Evolutionary conservation across 2,888 invertebrate species (phyloP), one percentile per base, ranked within the genome.

Genomic region (Tetropium fuscum): DNA sequence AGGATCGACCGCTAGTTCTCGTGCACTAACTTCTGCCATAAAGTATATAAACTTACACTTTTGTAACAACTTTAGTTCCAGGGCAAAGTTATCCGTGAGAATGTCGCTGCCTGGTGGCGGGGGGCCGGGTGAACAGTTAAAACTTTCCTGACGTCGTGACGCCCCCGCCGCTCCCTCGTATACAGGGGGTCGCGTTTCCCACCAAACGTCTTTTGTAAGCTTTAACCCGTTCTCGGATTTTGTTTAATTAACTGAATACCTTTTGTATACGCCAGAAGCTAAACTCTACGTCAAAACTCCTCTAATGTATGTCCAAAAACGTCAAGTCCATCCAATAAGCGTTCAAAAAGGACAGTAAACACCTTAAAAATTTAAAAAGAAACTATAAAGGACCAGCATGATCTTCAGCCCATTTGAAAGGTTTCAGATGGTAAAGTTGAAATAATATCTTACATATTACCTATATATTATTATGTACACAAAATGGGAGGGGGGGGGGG

Each of bases 41-140:
- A 81, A 82, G 81, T 81, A 81, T 81, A 81, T 81, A 81, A 81
- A 82, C 81, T 82, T 80, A 80, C 80, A 81, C 81, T 82, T 82
- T 81, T 80, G 81, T 80, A 81, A 81, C 81, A 82, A 81, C 80
- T 81, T 81, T 78, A 80, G 80, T 81, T 80, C 59, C 53, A 48
- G 72, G 74, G 74, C 74, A 73, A 77, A 78, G 73, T 79, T 78
- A 74, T 78, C 74, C 74, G 73, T 73, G 75, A 74, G 73, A 71
- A 70, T 72, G 73, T 69, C 67, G 72, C 64, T 71, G 76, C 70
- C 34, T 40, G 30, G 49, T 25, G 27, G 58, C 53, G 43, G 30
- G 38, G 20, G 36, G 60, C 38, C n/a, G n/a, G n/a, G 51, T 25
- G 76, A 77, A 78, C 78, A 76, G 79, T 80, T 78, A 79, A 79